These are phyloP conservation scores for Tetanocera ferruginea DNA, from an alignment of 2,888 invertebrate species.

Conservation along the genomic window DNA sequence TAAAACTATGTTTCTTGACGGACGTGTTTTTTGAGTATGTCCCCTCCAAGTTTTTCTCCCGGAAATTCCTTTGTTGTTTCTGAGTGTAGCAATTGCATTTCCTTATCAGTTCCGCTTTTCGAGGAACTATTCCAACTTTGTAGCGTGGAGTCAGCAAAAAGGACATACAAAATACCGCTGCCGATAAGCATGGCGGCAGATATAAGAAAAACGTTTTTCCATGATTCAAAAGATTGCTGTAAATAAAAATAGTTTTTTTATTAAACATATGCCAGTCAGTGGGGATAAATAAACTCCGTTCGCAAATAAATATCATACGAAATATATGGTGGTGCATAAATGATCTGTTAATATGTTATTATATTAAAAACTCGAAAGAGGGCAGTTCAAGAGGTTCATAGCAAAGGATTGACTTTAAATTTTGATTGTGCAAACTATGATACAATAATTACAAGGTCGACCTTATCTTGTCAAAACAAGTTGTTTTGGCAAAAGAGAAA, in stretches of 20 bases:
- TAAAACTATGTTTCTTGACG: no score
- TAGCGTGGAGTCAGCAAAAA: conserved; percentile 73
- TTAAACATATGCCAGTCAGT: no score
- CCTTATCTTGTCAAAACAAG: no score
- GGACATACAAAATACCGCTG: conserved; percentile 72
- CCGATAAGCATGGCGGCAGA: conserved; percentile 71
- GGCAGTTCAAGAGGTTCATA: background rate
- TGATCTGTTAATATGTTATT: no score
- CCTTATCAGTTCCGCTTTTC: conserved; percentile 56
- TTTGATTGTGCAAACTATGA: no score
- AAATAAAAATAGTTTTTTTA: conserved; percentile 55
- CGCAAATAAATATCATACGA: no score
- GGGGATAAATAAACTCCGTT: no score
- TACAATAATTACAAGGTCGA: no score
- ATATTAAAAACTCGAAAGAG: background rate
- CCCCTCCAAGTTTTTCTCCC: background rate
- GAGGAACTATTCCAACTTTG: conserved; percentile 73
- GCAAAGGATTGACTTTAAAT: no score
- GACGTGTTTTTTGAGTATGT: background rate
- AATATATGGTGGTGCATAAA: no score
- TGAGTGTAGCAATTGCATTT: conserved; percentile 54
- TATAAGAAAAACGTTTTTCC: conserved; percentile 76
- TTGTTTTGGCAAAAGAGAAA: no score
- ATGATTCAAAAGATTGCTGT: conserved; percentile 75
- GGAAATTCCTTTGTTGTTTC: conserved; percentile 20